Evolutionary conservation across 2,113 vertebrate species (phyloP).

Genomic region (Chaetorhynchus papuensis): DNA sequence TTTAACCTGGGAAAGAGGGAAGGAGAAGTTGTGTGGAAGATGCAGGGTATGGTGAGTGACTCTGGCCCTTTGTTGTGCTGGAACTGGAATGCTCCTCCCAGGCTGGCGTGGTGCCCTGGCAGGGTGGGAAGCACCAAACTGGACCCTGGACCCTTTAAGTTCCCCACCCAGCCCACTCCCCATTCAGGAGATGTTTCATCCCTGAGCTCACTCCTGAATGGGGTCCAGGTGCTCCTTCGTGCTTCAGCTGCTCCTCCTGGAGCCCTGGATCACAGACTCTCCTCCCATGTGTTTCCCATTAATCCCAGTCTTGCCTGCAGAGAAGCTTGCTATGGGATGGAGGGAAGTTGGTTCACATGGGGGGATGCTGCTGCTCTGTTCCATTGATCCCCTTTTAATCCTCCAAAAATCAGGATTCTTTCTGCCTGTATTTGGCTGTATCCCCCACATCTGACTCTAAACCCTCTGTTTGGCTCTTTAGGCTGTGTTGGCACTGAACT

Average conservation of each 20-base stretch:
- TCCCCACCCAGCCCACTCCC: slow-evolving; percentile 49
- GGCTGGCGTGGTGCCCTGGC: background rate
- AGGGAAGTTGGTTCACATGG: background rate
- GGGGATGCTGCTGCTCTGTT: background rate
- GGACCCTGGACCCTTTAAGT: background rate
- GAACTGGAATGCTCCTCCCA: background rate
- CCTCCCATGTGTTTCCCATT: slow-evolving; percentile 4
- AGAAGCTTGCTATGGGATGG: background rate
- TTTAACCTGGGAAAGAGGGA: background rate
- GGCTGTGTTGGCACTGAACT: background rate
- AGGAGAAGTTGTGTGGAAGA: background rate
- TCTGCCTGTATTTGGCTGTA: background rate
- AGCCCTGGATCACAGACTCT: background rate
- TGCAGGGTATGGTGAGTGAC: background rate
- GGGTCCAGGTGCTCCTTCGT: slow-evolving; percentile 11
- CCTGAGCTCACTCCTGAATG: slow-evolving; percentile 55
- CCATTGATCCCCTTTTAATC: background rate
- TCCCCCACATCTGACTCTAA: background rate
- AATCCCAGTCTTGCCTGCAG: background rate
- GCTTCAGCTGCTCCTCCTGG: background rate
- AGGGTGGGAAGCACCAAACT: slow-evolving; percentile 1
- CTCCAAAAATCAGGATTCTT: background rate
- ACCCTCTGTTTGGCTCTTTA: background rate
- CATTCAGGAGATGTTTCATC: slow-evolving; percentile 10
- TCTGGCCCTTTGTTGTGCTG: background rate